These are phyloP conservation scores for Heterodera carotae DNA, from an alignment of 1,140 invertebrate species.

Conservation along the genomic window DNA sequence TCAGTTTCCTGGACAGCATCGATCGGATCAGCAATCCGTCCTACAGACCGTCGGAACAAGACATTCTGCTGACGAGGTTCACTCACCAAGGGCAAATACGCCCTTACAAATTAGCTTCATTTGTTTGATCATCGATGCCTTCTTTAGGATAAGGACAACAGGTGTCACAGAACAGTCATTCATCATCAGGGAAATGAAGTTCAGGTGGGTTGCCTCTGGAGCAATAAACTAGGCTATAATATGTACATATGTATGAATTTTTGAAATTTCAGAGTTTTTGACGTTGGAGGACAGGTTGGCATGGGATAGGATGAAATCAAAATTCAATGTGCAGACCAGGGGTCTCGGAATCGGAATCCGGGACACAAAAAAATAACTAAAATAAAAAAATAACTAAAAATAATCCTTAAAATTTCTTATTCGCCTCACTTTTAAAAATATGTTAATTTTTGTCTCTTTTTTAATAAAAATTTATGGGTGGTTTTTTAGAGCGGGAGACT, in stretches of 20 bases:
- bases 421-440: too few relatives aligned
- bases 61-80: constrained; percentile 82
- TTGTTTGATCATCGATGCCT: too few relatives aligned
- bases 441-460: too few relatives aligned
- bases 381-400: too few relatives aligned
- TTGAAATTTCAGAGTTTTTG: constrained; percentile 68
- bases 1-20: constrained; percentile 72
- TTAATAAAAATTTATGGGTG: too few relatives aligned
- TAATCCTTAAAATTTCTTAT: too few relatives aligned
- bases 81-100: constrained; percentile 69
- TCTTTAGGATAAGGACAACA: constrained; percentile 90
- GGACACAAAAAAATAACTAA: too few relatives aligned
- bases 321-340: too few relatives aligned
- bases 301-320: not conserved
- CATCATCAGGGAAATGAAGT: constrained; percentile 99
- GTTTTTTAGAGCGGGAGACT: too few relatives aligned
- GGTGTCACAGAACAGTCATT: constrained; percentile 99
- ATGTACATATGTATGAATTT: constrained; percentile 8
- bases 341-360: too few relatives aligned
- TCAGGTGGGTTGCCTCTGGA: constrained; percentile 85
- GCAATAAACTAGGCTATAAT: not conserved
- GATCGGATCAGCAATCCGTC: constrained; percentile 93
- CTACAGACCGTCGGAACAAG: constrained; percentile 98
- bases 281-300: constrained; percentile 69
- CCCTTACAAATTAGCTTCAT: constrained; percentile 71